Conservation (phyloP, 2,113 vertebrate species). For the Chinchilla lanigera region DNA sequence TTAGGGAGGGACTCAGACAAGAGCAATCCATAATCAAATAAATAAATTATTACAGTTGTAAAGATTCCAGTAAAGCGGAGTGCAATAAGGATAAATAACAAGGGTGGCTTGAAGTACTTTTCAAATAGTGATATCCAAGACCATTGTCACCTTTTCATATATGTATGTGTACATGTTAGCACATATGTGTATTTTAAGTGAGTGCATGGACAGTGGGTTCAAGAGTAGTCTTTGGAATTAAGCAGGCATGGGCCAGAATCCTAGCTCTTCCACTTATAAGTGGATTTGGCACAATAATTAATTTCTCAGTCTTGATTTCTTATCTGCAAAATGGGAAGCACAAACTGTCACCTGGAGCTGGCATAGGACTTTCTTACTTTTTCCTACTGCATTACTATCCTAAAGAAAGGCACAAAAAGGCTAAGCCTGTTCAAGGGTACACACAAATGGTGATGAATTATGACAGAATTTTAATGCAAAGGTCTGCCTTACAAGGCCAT, state of each 20-base stretch:
- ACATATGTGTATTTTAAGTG: background rate
- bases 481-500: background rate
- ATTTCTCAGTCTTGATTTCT: slow-evolving; percentile 31
- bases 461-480: background rate
- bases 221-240: background rate
- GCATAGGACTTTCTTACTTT: background rate
- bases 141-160: background rate
- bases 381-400: background rate
- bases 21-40: background rate
- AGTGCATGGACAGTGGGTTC: background rate
- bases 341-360: background rate
- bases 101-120: background rate
- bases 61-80: background rate
- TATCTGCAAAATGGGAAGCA: background rate
- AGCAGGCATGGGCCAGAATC: background rate
- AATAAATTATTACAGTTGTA: background rate
- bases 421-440: background rate
- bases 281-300: background rate
- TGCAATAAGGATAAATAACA: background rate
- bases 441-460: background rate
- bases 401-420: background rate
- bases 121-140: background rate
- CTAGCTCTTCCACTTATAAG: background rate
- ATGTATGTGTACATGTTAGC: background rate
- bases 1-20: background rate